phyloP scores from a whole-genome alignment of 2,113 vertebrate genomes.

The Coreoperca whiteheadi region DNA sequence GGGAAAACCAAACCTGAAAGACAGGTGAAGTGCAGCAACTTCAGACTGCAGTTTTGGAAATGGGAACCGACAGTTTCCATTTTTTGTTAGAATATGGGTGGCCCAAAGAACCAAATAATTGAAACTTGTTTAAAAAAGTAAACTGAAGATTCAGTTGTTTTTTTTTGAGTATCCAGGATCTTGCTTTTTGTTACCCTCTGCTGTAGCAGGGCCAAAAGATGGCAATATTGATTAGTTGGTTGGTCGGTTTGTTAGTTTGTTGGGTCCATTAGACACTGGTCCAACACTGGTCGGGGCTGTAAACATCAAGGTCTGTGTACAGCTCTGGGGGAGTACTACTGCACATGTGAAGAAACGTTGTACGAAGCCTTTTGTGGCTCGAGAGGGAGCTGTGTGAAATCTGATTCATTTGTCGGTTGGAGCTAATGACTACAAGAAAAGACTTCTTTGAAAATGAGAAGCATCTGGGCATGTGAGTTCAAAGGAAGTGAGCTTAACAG shows the following conservation, averaged over 20 bases:
- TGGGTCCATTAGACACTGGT: background rate
- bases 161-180: background rate
- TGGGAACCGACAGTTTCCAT: background rate
- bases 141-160: background rate
- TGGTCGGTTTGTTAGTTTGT: background rate
- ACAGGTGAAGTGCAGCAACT: background rate
- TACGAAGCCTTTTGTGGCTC: no score
- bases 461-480: no score
- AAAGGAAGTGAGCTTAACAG: no score
- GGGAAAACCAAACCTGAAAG: constrained; percentile 30
- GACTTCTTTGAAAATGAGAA: no score
- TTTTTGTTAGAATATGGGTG: background rate
- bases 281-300: no score
- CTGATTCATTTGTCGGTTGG: no score
- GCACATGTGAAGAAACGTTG: no score
- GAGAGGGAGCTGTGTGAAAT: no score
- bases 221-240: background rate
- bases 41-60: background rate
- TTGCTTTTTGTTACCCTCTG: background rate
- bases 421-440: no score
- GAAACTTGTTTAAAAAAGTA: background rate
- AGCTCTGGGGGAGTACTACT: no score
- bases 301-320: no score
- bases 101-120: background rate
- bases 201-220: background rate